phyloP scores from a whole-genome alignment of 2,797 vertebrate species.

The Falco naumanni region DNA sequence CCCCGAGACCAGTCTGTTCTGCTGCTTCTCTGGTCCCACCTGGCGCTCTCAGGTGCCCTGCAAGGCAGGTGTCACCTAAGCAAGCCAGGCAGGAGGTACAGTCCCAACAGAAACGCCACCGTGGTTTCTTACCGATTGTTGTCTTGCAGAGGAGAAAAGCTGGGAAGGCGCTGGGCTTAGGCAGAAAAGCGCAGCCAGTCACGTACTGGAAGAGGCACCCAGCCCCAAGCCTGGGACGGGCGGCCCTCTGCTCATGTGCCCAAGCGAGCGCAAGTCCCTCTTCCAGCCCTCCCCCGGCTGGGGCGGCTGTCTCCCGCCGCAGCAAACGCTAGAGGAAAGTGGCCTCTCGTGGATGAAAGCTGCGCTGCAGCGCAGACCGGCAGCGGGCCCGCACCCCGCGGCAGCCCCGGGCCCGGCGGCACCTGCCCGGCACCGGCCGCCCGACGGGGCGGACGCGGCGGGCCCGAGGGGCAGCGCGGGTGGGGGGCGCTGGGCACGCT shows the following conservation, averaged over 20 bases:
- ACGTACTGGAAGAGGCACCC: rapidly evolving
- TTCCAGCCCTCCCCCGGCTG: rapidly evolving
- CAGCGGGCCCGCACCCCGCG: background rate
- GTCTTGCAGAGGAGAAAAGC: background rate
- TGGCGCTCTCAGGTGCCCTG: background rate
- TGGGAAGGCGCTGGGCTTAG: background rate
- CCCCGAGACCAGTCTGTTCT: background rate
- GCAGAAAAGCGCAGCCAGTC: background rate
- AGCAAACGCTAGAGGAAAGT: background rate
- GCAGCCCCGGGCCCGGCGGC: no score
- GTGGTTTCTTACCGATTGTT: no score
- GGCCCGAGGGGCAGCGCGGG: no score
- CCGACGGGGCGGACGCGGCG: no score
- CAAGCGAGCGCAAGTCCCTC: rapidly evolving
- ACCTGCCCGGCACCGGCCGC: no score
- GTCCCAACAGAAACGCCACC: rapidly evolving
- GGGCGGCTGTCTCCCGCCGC: background rate
- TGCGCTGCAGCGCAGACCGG: background rate
- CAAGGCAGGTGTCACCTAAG: background rate
- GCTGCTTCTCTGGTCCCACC: background rate
- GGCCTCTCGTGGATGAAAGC: constrained; percentile 42
- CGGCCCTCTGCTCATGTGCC: background rate
- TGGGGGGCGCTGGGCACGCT: no score
- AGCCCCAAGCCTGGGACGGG: background rate
- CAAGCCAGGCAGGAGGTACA: rapidly evolving